Conservation (phyloP, 2,888 invertebrate species). For the Trachelus troglodyta region DNA sequence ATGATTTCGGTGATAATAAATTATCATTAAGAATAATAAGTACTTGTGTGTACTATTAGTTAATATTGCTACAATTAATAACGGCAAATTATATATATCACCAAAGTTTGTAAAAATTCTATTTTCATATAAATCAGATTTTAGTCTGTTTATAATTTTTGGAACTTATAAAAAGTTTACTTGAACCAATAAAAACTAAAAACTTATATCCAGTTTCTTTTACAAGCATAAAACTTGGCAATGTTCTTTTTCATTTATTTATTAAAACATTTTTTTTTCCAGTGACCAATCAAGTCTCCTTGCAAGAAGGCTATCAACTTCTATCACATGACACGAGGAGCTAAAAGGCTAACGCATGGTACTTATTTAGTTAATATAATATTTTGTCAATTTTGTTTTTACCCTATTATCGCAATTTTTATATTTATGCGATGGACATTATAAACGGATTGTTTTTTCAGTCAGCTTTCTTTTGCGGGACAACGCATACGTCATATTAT, state of each 20-base stretch:
- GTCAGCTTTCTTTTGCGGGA: slow-evolving; percentile 7
- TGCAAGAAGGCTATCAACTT: neutral
- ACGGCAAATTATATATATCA: too few relatives aligned
- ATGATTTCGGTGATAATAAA: neutral
- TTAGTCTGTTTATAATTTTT: too few relatives aligned
- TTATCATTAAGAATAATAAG: neutral
- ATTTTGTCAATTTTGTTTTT: slow-evolving; percentile 12
- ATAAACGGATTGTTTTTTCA: slow-evolving; percentile 6
- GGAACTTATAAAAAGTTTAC: too few relatives aligned
- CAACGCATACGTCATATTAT: slow-evolving; percentile 14
- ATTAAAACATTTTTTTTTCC: neutral
- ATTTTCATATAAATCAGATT: too few relatives aligned
- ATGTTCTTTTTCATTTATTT: neutral
- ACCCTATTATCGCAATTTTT: slow-evolving; percentile 7
- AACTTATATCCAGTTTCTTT: neutral
- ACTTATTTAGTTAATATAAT: slow-evolving; percentile 2
- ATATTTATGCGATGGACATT: neutral
- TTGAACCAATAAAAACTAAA: too few relatives aligned
- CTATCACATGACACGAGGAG: neutral
- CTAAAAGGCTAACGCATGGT: neutral
- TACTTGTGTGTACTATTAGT: neutral
- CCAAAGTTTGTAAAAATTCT: too few relatives aligned
- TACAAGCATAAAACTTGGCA: neutral
- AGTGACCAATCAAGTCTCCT: neutral
- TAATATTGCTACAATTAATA: neutral